Evolutionary conservation across 2,797 vertebrate species (phyloP), one percentile per base, ranked within the genome.

Genomic region (Sarcophilus harrisii): DNA sequence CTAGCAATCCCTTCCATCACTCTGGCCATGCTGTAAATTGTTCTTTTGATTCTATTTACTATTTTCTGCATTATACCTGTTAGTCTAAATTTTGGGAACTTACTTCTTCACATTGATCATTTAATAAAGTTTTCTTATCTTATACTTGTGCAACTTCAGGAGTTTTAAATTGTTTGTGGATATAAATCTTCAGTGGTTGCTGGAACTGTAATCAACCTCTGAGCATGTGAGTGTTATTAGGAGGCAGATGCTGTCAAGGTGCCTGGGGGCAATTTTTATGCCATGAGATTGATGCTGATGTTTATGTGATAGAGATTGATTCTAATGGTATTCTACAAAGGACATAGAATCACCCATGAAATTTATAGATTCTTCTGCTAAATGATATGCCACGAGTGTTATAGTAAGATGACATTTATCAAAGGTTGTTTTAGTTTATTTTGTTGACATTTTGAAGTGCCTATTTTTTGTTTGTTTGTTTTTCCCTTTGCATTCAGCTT

Each of bases 241-340:
- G 52, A 91, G 92, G 92, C 24, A 91, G 90, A 57, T 90, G 5
- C 14, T 5, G 62, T 30, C 57, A 93, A 89, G 5, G 73, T 91
- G 38, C n/a, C 57, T 28, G 21, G 38, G 32, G 28, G 29, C 95
- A 95, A 94, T 93, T 38, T 89, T 60, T 38, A 59, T 81, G 45
- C 29, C 94, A 92, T 87, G 49, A 96, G 93, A 94, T 91, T 97
- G 94, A 92, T 95, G 32, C 28, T 94, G 54, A 55, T 73, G 4
- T 32, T 91, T 94, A 59, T 60, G 52, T 95, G 92, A 95, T 49
- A n/a, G 60, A 94, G 87, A 91, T 54, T 93, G 60, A 90, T 93
- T 96, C 18, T 62, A 87, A 57, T 92, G 73, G 73, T 32, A 90
- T 96, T 94, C 96, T 81, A 91, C 24, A 55, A 87, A 93, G 54